A percentile compares a stretch with the other conserved stretches of the same genome.
Conservation (phyloP, 2,888 invertebrate genomes). For the Harpagoxenus sublaevis region DNA sequence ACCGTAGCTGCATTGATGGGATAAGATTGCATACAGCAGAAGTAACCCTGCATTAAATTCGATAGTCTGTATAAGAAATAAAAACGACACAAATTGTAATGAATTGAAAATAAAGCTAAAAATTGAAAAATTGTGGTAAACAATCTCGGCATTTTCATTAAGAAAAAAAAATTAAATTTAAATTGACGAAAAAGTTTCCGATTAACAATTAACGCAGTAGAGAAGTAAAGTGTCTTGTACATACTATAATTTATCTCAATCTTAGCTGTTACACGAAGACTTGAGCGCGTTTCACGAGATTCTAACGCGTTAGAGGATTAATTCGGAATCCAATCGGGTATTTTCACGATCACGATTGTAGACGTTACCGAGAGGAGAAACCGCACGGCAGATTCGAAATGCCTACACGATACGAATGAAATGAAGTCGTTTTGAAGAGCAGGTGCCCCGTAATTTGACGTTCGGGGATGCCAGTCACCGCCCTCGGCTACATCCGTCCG, state of each 20-base stretch:
- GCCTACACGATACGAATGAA: slow-evolving; percentile 66
- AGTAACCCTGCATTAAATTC: background rate
- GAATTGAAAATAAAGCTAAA: slow-evolving; percentile 15
- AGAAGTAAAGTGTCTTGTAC: background rate
- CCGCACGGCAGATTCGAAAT: slow-evolving; percentile 21
- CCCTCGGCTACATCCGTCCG: slow-evolving; percentile 73
- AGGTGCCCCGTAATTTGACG: slow-evolving; percentile 84
- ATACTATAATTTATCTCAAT: background rate
- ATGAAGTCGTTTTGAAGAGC: slow-evolving; percentile 81
- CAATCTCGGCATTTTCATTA: background rate
- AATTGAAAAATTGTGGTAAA: background rate
- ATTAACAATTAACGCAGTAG: background rate
- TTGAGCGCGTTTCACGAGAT: background rate
- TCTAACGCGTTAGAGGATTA: slow-evolving; percentile 15
- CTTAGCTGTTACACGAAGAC: background rate
- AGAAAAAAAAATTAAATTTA: background rate
- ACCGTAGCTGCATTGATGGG: background rate
- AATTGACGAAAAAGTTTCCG: background rate
- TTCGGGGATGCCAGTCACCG: slow-evolving; percentile 65
- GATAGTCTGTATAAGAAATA: background rate
- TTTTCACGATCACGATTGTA: slow-evolving; percentile 53
- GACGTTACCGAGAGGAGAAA: slow-evolving; percentile 39
- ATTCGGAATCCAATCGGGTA: slow-evolving; percentile 75
- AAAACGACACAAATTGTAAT: background rate
- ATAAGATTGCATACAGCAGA: slow-evolving; percentile 7